Evolutionary conservation across 1,140 invertebrate genomes (phyloP).

Genomic region (Anastrepha obliqua): DNA sequence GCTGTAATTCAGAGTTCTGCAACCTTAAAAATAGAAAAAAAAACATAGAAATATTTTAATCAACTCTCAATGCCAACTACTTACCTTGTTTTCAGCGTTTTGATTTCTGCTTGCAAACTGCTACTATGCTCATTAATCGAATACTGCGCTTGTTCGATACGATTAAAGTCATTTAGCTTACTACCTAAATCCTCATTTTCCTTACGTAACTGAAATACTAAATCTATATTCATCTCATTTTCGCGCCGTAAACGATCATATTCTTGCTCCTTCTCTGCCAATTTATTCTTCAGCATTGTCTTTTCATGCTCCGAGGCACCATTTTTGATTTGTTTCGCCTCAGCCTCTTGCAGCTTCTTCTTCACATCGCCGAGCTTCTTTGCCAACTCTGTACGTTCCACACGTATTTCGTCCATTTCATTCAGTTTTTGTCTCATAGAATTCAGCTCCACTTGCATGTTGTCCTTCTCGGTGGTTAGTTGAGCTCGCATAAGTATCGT

Average conservation of each 20-base stretch:
- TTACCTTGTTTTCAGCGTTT: slow-evolving; percentile 80
- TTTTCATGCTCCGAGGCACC: slow-evolving; percentile 79
- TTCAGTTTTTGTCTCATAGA: slow-evolving; percentile 64
- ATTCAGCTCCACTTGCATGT: slow-evolving; percentile 75
- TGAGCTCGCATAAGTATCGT: slow-evolving; percentile 86
- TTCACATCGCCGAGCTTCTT: slow-evolving; percentile 82
- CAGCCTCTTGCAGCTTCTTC: slow-evolving; percentile 76
- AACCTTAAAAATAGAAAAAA: slow-evolving; percentile 75
- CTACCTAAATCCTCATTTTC: slow-evolving; percentile 87
- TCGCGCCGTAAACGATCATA: slow-evolving; percentile 84
- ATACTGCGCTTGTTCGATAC: slow-evolving; percentile 87
- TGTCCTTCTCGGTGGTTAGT: slow-evolving; percentile 86
- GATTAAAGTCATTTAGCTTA: slow-evolving; percentile 90
- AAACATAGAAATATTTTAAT: slow-evolving; percentile 12
- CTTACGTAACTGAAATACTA: slow-evolving; percentile 81
- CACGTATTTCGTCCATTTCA: slow-evolving; percentile 68
- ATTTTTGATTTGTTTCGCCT: slow-evolving; percentile 66
- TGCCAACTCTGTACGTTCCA: slow-evolving; percentile 75
- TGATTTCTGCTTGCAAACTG: slow-evolving; percentile 84
- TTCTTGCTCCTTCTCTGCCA: slow-evolving; percentile 85
- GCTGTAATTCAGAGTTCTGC: slow-evolving; percentile 84
- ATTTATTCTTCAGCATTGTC: slow-evolving; percentile 80
- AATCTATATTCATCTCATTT: slow-evolving; percentile 82
- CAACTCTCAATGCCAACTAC: slow-evolving; percentile 53
- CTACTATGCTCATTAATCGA: slow-evolving; percentile 84